Conservation (phyloP, 1,140 invertebrate species). For the Drosophila teissieri region DNA sequence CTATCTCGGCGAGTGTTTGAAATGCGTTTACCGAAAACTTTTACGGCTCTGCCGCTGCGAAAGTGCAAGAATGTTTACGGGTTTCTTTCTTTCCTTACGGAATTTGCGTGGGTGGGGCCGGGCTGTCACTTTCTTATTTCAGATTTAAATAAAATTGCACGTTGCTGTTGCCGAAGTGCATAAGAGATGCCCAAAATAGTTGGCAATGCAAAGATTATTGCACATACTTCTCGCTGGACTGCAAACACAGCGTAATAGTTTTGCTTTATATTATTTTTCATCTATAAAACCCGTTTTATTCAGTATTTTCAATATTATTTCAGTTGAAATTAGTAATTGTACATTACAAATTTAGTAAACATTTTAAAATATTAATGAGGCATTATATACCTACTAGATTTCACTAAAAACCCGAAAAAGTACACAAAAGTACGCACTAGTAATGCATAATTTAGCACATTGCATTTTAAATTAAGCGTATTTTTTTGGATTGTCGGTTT, state of each 20-base stretch:
- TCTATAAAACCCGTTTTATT: too few species aligned
- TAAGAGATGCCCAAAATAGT: conserved; percentile 29
- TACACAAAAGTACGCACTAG: neutral
- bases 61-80: conserved; percentile 75
- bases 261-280: too few species aligned
- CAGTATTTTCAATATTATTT: neutral
- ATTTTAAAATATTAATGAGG: neutral
- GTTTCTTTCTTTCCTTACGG: conserved; percentile 21
- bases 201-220: conserved; percentile 5
- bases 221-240: conserved; percentile 11
- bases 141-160: conserved; percentile 44
- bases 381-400: too few species aligned
- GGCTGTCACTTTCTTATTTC: conserved; percentile 24
- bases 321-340: neutral
- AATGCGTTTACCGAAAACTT: conserved; percentile 81
- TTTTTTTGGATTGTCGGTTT: neutral
- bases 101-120: conserved; percentile 7
- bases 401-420: neutral
- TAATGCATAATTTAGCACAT: neutral
- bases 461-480: neutral
- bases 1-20: conserved; percentile 81
- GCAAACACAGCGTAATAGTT: neutral
- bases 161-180: conserved; percentile 15
- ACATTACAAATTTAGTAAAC: neutral
- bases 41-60: conserved; percentile 58